Evolutionary conservation across 2,113 vertebrate species (phyloP).

Genomic region (Triplophysa dalaica): DNA sequence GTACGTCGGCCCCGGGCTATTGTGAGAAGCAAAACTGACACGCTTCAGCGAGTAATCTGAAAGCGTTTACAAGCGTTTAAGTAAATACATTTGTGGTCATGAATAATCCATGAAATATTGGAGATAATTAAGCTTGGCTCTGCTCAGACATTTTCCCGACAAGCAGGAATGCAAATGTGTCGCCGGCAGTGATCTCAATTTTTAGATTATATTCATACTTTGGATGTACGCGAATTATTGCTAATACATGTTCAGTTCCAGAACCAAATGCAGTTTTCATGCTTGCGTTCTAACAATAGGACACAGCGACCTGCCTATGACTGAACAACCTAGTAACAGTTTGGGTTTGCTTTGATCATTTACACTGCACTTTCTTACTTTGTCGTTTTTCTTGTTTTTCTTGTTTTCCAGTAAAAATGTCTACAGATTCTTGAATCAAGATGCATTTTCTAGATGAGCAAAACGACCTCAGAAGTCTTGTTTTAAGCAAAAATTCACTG

Average conservation of each 20-base stretch:
- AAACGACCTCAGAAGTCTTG: no score
- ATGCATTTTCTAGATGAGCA: no score
- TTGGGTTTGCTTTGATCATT: not conserved
- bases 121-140: not conserved
- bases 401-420: no score
- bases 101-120: constrained; percentile 13
- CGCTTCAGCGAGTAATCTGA: not conserved
- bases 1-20: constrained; percentile 10
- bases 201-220: not conserved
- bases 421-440: no score
- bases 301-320: not conserved
- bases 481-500: no score
- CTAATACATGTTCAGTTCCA: not conserved
- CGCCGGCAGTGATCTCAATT: not conserved
- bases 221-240: not conserved
- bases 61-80: not conserved
- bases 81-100: constrained; percentile 19
- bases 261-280: not conserved
- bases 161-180: not conserved
- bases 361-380: no score
- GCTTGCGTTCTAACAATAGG: not conserved
- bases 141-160: not conserved
- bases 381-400: no score
- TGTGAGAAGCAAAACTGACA: constrained; percentile 22
- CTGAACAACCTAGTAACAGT: not conserved